Evolutionary conservation across 1,140 invertebrate genomes (phyloP).

Genomic region (Dufourea novaeangliae): DNA sequence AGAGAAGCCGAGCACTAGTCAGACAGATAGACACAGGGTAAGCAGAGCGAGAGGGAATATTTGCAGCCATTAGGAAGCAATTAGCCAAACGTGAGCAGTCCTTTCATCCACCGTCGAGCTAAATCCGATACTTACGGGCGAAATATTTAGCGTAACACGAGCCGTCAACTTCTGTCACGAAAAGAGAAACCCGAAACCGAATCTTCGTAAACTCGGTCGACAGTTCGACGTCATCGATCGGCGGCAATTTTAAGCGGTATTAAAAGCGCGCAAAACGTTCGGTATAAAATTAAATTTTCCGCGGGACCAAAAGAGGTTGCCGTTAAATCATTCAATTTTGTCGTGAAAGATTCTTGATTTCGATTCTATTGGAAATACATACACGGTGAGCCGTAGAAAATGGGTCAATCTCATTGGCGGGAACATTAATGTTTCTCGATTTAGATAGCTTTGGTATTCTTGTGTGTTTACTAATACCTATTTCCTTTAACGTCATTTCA

Average conservation of each 20-base stretch:
- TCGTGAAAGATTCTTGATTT: neutral
- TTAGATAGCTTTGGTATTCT: no score
- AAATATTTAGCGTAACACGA: conserved; percentile 47
- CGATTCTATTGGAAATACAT: neutral
- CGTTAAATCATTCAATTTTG: neutral
- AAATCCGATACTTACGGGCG: conserved; percentile 20
- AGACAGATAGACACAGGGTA: conserved; percentile 13
- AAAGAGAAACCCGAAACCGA: conserved; percentile 11
- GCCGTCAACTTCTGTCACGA: neutral
- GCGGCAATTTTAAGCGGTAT: neutral
- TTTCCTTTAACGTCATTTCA: no score
- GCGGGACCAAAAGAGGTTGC: neutral
- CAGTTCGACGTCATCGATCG: neutral
- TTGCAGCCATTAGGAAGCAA: conserved; percentile 58
- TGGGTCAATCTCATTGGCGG: no score
- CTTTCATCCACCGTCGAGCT: conserved; percentile 53
- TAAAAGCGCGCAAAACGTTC: neutral
- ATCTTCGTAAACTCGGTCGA: neutral
- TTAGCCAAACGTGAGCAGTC: conserved; percentile 46
- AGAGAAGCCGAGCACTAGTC: neutral
- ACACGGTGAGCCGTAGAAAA: neutral
- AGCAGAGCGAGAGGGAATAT: conserved; percentile 38
- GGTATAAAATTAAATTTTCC: neutral
- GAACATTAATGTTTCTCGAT: no score
- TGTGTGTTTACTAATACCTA: no score